These are phyloP conservation scores for Notarius quadriscutis DNA, from an alignment of 2,113 vertebrate species.

Conservation along the genomic window DNA sequence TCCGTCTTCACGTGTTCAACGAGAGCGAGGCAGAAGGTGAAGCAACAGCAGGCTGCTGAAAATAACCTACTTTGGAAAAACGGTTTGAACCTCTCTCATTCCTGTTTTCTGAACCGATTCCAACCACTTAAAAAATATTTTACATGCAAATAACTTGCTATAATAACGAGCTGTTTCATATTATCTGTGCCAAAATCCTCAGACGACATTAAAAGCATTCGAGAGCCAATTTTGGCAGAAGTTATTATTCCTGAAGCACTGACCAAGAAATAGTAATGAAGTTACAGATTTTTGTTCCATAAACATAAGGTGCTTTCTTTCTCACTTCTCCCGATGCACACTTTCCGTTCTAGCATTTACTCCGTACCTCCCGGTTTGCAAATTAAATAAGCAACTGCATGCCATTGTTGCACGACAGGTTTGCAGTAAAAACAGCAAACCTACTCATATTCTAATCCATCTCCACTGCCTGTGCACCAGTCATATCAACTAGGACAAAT, in stretches of 20 bases:
- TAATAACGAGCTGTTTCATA: neutral
- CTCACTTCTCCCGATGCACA: neutral
- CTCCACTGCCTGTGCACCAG: neutral
- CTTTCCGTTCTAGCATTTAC: neutral
- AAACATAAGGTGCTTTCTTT: neutral
- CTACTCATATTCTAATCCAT: neutral
- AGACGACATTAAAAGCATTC: neutral
- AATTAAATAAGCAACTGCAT: neutral
- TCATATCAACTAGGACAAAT: neutral
- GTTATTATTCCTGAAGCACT: neutral
- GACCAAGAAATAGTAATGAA: neutral
- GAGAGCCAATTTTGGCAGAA: neutral
- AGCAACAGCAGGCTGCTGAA: neutral
- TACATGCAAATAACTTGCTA: neutral
- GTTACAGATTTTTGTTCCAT: neutral
- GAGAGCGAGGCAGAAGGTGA: conserved; percentile 15
- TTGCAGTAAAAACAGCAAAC: neutral
- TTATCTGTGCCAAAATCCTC: neutral
- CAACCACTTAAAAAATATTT: neutral
- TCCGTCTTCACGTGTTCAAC: neutral
- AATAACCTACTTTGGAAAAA: conserved; percentile 33
- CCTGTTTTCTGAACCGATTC: neutral
- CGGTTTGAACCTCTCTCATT: neutral
- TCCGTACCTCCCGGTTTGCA: neutral
- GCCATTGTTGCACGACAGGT: neutral